Conservation (phyloP, 2,888 invertebrate genomes). For the Daptonema setosum region DNA sequence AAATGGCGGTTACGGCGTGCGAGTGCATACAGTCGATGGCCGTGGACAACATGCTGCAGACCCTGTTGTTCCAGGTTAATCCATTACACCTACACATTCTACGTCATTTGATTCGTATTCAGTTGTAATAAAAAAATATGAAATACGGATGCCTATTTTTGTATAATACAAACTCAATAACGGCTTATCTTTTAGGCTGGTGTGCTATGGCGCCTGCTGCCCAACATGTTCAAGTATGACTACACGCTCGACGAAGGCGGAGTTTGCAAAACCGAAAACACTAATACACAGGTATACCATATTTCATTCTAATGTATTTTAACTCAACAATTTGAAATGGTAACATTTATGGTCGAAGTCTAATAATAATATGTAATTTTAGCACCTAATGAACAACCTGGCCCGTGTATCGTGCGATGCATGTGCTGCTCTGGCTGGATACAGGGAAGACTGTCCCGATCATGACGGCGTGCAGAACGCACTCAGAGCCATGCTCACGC, state of each 20-base stretch:
- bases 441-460: conserved; percentile 37
- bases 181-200: too few species aligned
- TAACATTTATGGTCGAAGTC: neutral
- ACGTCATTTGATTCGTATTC: too few species aligned
- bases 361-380: conserved; percentile 20
- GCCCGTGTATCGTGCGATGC: conserved; percentile 66
- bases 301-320: neutral
- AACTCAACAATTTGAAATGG: neutral
- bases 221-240: conserved; percentile 78
- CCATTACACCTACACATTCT: neutral
- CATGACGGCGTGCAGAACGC: conserved; percentile 43
- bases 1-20: conserved; percentile 47
- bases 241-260: conserved; percentile 91
- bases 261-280: conserved; percentile 56
- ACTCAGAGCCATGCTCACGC: conserved; percentile 47
- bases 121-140: too few species aligned
- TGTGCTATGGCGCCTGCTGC: conserved; percentile 67
- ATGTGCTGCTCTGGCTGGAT: conserved; percentile 58
- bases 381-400: conserved; percentile 75
- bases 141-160: too few species aligned
- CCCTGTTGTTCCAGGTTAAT: conserved; percentile 43
- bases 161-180: too few species aligned
- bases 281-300: conserved; percentile 47
- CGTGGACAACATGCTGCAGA: conserved; percentile 61
- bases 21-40: conserved; percentile 69